Evolutionary conservation across 2,113 vertebrate species (phyloP), one percentile per base, ranked within the genome.

Genomic region (Anhinga rufa): DNA sequence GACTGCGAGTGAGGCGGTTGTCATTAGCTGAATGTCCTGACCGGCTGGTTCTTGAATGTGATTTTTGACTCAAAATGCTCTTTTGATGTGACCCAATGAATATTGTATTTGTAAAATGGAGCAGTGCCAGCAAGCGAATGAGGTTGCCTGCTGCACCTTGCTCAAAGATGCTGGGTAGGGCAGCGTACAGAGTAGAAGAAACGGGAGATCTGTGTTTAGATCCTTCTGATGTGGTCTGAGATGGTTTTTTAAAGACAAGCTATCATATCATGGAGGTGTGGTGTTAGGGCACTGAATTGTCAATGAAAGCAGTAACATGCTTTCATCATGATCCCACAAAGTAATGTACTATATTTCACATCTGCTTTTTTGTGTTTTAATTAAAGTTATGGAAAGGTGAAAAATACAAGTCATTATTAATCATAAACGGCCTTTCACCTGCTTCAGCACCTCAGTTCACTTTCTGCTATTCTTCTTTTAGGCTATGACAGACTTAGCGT

Each of bases 181-280:
- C 57, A 72, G 66, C 1, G 3, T 8, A 11, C 17, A 58, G 57
- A 44, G 58, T 7, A 20, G 18, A 17, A 34, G 54, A 17, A 72
- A 1, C 0, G 1, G 49, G 34, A 51, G n/a, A 31, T 57, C 31
- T 9, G 18, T 1, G 0, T 15, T 62, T 25, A 54, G 38, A 60
- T 31, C 38, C 14, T 46, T 75, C n/a, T 51, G 42, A 16, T n/a
- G 64, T 34, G 14, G 11, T 31, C 72, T 17, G 5, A 60, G 65
- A 38, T 17, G 24, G 22, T 5, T 58, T 55, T 17, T 70, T 34
- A 83, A 87, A 78, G 38, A 20, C 11, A 32, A 16, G n/a, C 9
- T 61, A 4, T 15, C 3, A 20, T 61, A 4, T 15, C 3, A 20
- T 2, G 2, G 54, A 69, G 58, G n/a, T 62, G 46, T 84, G 60